Percentiles rank a stretch among this genome's conserved stretches.
Conservation (phyloP, 2,888 invertebrate species). For the Liopterus haemorrhoidalis region DNA sequence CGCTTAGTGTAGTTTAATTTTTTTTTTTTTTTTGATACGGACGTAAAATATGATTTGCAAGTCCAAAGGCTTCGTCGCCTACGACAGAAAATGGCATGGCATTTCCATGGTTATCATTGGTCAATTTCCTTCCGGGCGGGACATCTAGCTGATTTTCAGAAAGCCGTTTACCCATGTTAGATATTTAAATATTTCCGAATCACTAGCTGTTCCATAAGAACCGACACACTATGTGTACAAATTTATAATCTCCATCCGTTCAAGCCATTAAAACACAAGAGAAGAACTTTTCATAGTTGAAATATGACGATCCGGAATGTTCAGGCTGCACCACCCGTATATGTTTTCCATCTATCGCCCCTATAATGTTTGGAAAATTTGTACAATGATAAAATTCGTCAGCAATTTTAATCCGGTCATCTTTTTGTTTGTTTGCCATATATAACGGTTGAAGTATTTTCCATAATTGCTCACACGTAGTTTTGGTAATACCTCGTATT, state of each 20-base stretch:
- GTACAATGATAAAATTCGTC: slow-evolving; percentile 32
- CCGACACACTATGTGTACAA: slow-evolving; percentile 23
- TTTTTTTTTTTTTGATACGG: no score
- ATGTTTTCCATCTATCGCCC: slow-evolving; percentile 36
- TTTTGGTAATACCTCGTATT: slow-evolving; percentile 33
- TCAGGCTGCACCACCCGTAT: slow-evolving; percentile 32
- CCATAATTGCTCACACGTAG: slow-evolving; percentile 35
- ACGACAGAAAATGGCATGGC: slow-evolving; percentile 34
- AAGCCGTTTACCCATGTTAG: slow-evolving; percentile 32
- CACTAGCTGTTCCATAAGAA: slow-evolving; percentile 32
- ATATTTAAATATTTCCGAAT: slow-evolving; percentile 34
- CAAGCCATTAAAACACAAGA: slow-evolving; percentile 28
- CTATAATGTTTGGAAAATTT: slow-evolving; percentile 38
- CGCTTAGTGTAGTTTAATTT: slow-evolving; percentile 20
- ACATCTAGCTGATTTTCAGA: slow-evolving; percentile 29
- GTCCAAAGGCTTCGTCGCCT: slow-evolving; percentile 37
- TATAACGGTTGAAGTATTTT: slow-evolving; percentile 26
- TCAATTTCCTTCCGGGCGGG: slow-evolving; percentile 30
- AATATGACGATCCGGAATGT: slow-evolving; percentile 32
- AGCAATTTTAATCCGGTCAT: slow-evolving; percentile 34
- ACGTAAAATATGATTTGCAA: slow-evolving; percentile 33
- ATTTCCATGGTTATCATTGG: slow-evolving; percentile 31
- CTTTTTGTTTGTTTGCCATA: slow-evolving; percentile 24
- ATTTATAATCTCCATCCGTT: slow-evolving; percentile 29
- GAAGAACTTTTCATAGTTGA: slow-evolving; percentile 35